Evolutionary conservation across 2,888 invertebrate genomes (phyloP).

Genomic region (Metalampra italica): DNA sequence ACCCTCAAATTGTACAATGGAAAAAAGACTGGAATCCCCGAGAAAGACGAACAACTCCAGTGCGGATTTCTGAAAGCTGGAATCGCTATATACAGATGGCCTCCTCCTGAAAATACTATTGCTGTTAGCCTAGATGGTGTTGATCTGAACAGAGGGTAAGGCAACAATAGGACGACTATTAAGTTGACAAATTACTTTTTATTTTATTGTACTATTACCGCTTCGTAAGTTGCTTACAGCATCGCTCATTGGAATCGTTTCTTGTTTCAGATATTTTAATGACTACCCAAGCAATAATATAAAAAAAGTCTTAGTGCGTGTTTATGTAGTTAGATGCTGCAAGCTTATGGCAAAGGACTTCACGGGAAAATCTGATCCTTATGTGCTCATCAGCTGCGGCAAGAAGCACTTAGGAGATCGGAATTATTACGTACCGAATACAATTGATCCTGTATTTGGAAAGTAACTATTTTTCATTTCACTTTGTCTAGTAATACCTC

Average conservation of each 20-base stretch:
- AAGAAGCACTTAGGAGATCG: conserved; percentile 79
- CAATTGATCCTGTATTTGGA: conserved; percentile 91
- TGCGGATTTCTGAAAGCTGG: conserved; percentile 55
- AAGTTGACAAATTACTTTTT: background rate
- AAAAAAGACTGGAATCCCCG: conserved; percentile 63
- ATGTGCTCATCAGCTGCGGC: conserved; percentile 84
- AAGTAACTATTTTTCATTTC: conserved; percentile 55
- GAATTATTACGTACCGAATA: conserved; percentile 83
- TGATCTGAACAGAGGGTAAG: conserved; percentile 74
- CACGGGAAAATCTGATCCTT: conserved; percentile 87
- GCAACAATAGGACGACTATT: background rate
- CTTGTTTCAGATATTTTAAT: conserved; percentile 65
- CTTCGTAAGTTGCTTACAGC: background rate
- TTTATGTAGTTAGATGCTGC: conserved; percentile 86
- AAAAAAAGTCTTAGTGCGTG: conserved; percentile 82
- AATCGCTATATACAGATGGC: conserved; percentile 82
- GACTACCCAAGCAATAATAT: conserved; percentile 81
- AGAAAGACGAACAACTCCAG: conserved; percentile 54
- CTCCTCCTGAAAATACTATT: conserved; percentile 73
- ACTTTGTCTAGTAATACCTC: too few relatives aligned
- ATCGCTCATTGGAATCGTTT: background rate
- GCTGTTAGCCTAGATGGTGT: conserved; percentile 71
- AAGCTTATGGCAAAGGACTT: conserved; percentile 85
- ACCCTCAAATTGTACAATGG: conserved; percentile 81
- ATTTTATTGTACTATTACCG: too few relatives aligned